Conservation (phyloP, 1,140 invertebrate genomes). For the Protaetia brevitarsis region DNA sequence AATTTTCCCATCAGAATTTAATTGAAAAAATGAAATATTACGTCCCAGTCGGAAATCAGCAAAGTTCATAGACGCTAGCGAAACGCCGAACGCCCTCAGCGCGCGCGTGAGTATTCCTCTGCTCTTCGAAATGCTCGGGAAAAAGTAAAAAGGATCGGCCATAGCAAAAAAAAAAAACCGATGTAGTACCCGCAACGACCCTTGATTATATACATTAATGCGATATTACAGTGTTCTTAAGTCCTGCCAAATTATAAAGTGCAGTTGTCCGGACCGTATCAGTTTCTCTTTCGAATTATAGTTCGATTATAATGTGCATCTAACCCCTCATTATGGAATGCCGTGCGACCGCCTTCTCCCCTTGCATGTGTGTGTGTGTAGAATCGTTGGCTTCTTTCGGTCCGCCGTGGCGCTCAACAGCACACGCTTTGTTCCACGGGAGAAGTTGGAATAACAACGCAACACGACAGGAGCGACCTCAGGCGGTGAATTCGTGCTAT, state of each 20-base stretch:
- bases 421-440: not conserved
- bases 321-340: constrained; percentile 3
- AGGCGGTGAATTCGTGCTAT: not conserved
- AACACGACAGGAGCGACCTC: not conserved
- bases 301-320: constrained; percentile 10
- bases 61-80: not conserved
- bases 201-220: constrained; percentile 11
- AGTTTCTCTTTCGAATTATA: constrained; percentile 11
- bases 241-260: constrained; percentile 8
- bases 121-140: not conserved
- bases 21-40: constrained; percentile 9
- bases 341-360: not conserved
- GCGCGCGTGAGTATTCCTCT: too few relatives aligned
- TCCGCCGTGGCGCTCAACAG: not conserved
- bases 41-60: not conserved
- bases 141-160: not conserved
- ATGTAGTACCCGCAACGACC: not conserved
- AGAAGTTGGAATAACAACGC: not conserved
- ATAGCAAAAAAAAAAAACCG: not conserved
- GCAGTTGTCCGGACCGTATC: constrained; percentile 9
- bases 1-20: constrained; percentile 7
- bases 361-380: not conserved
- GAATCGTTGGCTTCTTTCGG: too few relatives aligned
- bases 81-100: not conserved
- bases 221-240: constrained; percentile 4